A percentile compares a stretch with the other conserved stretches of the same genome.
Conservation (phyloP, 2,113 vertebrate genomes). For the Dissostichus mawsoni region DNA sequence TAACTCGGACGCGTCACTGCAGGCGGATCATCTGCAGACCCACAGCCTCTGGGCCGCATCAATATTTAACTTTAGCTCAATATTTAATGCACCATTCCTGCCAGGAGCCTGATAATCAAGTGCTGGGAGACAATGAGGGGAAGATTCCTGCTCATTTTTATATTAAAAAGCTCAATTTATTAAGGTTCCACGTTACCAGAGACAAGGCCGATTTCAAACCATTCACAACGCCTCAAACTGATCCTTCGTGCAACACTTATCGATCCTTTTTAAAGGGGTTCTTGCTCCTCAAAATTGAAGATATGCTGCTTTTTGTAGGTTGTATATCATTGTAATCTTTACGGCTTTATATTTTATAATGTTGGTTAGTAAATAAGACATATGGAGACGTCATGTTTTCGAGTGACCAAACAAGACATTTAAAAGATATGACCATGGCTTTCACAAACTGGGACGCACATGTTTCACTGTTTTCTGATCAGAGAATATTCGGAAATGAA, state of each 20-base stretch:
- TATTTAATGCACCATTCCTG: conserved; percentile 45
- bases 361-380: not conserved
- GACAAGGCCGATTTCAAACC: no score
- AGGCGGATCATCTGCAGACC: conserved; percentile 38
- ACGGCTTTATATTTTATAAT: not conserved
- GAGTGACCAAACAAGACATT: no score
- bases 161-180: no score
- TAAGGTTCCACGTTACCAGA: no score
- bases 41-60: conserved; percentile 39
- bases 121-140: conserved; percentile 3
- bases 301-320: not conserved
- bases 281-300: not conserved
- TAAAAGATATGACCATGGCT: no score
- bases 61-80: conserved; percentile 55
- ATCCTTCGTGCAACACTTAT: no score
- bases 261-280: not conserved
- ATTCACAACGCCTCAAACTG: not conserved
- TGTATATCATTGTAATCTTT: not conserved
- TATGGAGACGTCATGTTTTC: no score
- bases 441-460: no score
- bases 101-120: conserved; percentile 27
- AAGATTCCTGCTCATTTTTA: not conserved
- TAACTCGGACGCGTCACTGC: not conserved
- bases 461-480: no score
- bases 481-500: no score